These are phyloP conservation scores for Tridacna crocea DNA, from an alignment of 2,888 invertebrate genomes.

Conservation along the genomic window DNA sequence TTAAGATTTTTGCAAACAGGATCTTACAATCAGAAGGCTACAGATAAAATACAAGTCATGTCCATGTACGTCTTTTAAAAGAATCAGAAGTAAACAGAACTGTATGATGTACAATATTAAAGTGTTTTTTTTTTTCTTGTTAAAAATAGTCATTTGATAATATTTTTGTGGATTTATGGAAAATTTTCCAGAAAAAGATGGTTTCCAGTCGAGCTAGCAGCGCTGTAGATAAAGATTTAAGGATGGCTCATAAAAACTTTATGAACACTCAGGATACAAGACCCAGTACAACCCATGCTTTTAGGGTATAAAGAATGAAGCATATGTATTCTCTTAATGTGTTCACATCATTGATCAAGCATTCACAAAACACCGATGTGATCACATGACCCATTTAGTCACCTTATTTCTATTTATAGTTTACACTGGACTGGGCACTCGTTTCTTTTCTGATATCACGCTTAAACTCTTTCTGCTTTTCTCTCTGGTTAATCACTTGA, in stretches of 20 bases:
- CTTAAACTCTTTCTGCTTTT: constrained; percentile 6
- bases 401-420: constrained; percentile 42
- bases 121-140: no score
- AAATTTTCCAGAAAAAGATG: constrained; percentile 60
- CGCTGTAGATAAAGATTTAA: constrained; percentile 79
- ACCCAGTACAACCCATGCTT: constrained; percentile 80
- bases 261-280: constrained; percentile 66
- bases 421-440: constrained; percentile 51
- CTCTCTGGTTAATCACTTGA: neutral
- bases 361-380: constrained; percentile 52
- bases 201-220: constrained; percentile 76
- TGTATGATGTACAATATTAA: no score
- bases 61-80: no score
- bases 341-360: constrained; percentile 38
- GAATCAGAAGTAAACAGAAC: no score
- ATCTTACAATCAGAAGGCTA: no score
- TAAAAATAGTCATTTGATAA: neutral
- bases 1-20: no score
- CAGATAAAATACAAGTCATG: no score
- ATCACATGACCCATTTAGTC: constrained; percentile 54
- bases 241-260: constrained; percentile 64
- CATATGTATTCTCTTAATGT: constrained; percentile 18
- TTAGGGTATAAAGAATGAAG: constrained; percentile 70
- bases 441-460: constrained; percentile 17
- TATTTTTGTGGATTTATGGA: constrained; percentile 1